A percentile compares a stretch with the other conserved stretches of the same genome.
Conservation (phyloP, 2,797 vertebrate species). For the Coluber constrictor region DNA sequence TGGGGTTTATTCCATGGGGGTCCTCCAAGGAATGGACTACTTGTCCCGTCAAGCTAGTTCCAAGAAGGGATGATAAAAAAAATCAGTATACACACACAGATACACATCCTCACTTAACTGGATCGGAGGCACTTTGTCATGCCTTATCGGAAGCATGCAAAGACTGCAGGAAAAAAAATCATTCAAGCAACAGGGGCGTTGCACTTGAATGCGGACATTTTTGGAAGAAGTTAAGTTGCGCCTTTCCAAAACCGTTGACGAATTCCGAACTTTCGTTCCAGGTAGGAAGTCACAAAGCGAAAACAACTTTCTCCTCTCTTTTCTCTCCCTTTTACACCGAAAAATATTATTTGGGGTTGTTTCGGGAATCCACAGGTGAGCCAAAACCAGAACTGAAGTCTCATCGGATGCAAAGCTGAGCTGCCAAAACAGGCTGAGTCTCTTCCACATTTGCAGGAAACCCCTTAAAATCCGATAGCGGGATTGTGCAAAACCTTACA, state of each 20-base stretch:
- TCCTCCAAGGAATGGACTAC: background rate
- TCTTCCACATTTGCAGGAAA: background rate
- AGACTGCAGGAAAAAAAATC: background rate
- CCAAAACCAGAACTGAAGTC: background rate
- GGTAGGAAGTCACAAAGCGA: background rate
- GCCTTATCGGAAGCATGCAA: background rate
- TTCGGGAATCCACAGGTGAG: background rate
- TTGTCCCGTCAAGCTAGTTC: background rate
- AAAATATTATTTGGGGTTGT: background rate
- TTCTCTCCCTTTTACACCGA: background rate
- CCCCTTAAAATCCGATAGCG: no score
- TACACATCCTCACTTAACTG: background rate
- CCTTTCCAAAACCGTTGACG: background rate
- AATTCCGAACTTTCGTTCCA: background rate
- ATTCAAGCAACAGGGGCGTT: background rate
- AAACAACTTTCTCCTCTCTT: background rate
- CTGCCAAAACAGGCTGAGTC: accelerated
- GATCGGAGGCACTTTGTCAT: background rate
- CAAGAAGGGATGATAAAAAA: background rate
- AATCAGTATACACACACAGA: background rate
- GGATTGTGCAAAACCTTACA: background rate
- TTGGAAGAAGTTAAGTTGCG: background rate
- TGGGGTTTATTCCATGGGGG: accelerated
- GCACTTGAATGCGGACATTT: background rate
- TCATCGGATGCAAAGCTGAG: background rate